Evolutionary conservation across 2,888 invertebrate species (phyloP), one percentile per base, ranked within the genome.

Genomic region (Yponomeuta sedellus): DNA sequence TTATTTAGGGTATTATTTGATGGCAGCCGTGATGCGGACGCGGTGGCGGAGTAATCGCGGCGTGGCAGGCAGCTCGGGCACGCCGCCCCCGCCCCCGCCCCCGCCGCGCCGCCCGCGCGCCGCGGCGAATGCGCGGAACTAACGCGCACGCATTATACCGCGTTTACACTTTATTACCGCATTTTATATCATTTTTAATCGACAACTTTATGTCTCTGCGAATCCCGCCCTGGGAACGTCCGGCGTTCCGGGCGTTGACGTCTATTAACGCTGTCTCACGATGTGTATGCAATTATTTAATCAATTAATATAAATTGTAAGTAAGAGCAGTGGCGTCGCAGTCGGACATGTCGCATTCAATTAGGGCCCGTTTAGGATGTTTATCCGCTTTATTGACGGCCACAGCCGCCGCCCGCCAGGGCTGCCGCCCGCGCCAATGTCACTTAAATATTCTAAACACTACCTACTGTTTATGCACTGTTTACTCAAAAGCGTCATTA

Each of bases 71-170:
- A 56, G 63, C 62, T 67, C 78, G 73, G 82, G 76, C 81, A 77
- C 78, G 76, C 71, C 65, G 39, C 40, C 61, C 61, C n/a, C n/a
- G 20, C 28, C 10, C 25, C 65, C 52, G 57, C 61, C 61, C n/a
- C n/a, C 34, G 44, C 10, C 25, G 64, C 64, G 67, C 78, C 73
- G 82, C 76, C 81, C 77, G 78, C 76, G 71, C 73, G 84, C 82
- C 69, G 34, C 76, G 82, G 80, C 84, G 80, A 83, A 84, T 85
- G 77, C 77, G 80, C 77, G 80, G 77, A 78, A 78, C 82, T 71
- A 81, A 82, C 74, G 74, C 75, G 73, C 73, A 68, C 73, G 73
- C 72, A 74, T 73, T 72, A 73, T 56, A 68, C 72, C 72, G 69
- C 75, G 73, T 73, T 73, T n/a, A 28, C 62, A 64, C 65, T 61